A percentile compares a stretch with the other conserved stretches of the same genome.
Evolutionary conservation across 2,797 vertebrate species (phyloP).

Genomic region (Crypturellus tataupa): DNA sequence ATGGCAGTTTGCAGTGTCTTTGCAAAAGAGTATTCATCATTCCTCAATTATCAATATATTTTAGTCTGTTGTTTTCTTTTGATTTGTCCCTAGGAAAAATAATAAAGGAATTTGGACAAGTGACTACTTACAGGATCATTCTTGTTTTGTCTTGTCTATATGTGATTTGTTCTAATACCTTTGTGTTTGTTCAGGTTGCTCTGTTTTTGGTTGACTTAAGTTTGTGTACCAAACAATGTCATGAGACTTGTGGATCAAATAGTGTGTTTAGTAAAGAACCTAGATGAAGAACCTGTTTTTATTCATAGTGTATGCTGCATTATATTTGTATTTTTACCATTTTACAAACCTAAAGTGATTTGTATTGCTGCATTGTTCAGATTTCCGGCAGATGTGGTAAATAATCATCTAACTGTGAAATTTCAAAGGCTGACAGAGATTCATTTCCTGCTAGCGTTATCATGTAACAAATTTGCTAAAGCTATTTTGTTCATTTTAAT

Average conservation of each 20-base stretch:
- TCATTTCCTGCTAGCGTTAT: neutral
- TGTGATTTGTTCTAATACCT: fast-evolving
- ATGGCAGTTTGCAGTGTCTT: neutral
- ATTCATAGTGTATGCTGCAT: neutral
- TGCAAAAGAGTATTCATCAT: neutral
- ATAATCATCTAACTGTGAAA: neutral
- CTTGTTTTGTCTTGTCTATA: neutral
- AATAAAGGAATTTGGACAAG: neutral
- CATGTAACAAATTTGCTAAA: neutral
- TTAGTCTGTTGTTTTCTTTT: neutral
- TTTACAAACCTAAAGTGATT: neutral
- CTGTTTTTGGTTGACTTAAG: neutral
- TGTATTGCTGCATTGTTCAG: neutral
- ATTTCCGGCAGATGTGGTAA: neutral
- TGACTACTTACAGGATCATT: neutral
- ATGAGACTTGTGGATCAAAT: neutral
- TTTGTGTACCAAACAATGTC: neutral
- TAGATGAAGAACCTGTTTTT: neutral
- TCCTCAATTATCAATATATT: neutral
- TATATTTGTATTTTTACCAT: fast-evolving
- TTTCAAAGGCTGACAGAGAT: neutral
- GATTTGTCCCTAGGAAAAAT: neutral
- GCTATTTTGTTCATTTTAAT: neutral
- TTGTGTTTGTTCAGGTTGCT: neutral
- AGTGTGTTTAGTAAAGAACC: neutral